Percentiles rank a stretch among this genome's conserved stretches.
Conservation (phyloP, 2,888 invertebrate species). For the Phalera bucephala region DNA sequence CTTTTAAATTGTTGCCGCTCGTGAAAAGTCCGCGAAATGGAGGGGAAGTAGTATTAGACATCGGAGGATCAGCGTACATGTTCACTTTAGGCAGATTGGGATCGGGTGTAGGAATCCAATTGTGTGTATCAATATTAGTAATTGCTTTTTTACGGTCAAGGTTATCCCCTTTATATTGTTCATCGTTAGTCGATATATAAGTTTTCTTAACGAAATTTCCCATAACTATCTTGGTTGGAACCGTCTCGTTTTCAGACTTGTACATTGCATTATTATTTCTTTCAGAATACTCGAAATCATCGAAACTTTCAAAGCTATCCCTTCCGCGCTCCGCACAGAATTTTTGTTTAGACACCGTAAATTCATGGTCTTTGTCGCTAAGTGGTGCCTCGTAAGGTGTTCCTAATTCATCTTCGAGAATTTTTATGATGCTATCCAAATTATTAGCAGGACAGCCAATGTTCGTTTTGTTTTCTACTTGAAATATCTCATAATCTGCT, state of each 20-base stretch:
- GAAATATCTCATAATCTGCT: constrained; percentile 44
- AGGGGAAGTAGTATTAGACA: constrained; percentile 17
- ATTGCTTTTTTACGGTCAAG: constrained; percentile 52
- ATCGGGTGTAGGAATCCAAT: constrained; percentile 32
- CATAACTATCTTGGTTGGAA: constrained; percentile 47
- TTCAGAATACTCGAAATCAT: constrained; percentile 29
- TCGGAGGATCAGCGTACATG: constrained; percentile 15
- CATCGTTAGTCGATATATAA: constrained; percentile 36
- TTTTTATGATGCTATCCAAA: constrained; percentile 64
- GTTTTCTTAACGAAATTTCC: constrained; percentile 50
- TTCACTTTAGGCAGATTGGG: constrained; percentile 14
- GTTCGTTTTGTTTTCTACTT: constrained; percentile 36
- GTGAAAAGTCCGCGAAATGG: constrained; percentile 19
- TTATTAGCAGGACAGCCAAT: constrained; percentile 49
- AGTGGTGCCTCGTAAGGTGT: constrained; percentile 38
- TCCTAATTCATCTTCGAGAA: constrained; percentile 66
- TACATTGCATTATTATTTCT: constrained; percentile 19
- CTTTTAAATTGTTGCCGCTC: constrained; percentile 23
- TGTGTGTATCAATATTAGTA: constrained; percentile 46
- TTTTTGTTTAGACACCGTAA: constrained; percentile 25
- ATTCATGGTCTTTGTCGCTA: constrained; percentile 24
- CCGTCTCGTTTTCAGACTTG: constrained; percentile 32
- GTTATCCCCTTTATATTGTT: constrained; percentile 41
- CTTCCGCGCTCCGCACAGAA: constrained; percentile 25
- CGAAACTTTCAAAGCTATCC: constrained; percentile 26